Evolutionary conservation across 1,140 invertebrate species (phyloP), one percentile per base, ranked within the genome.

Genomic region (Lucilia cuprina): DNA sequence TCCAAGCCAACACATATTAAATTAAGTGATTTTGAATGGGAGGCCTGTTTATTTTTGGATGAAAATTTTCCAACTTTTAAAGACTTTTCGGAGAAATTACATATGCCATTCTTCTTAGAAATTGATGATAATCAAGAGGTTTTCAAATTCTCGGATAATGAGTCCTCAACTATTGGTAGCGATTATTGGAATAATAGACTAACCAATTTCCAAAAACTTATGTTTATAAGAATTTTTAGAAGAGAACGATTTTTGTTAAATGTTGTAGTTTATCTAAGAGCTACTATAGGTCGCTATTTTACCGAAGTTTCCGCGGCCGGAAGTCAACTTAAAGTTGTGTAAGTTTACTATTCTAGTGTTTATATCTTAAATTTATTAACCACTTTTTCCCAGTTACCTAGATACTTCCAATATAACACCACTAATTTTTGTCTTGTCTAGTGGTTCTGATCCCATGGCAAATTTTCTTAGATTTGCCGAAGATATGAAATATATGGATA

Each of bases 361-460:
- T 10, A 17, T 13, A 41, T 8, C 10, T 41, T 5, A 10, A 0
- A 41, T 50, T 74, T 55, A 21, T 25, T 5, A 21, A 17, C 12
- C 55, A 14, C 30, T n/a, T n/a, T 90, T 90, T 55, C n/a, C n/a
- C 84, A 96, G 94, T 89, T 98, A 94, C 88, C 93, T 92, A 86
- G 96, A 95, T 91, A 97, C 94, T 50, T 94, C 93, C 17, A 93
- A 93, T 84, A 92, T 92, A 0, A 96, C 94, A 7, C 97, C 97
- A 0, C 91, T 99, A 2, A 93, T 98, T 47, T 98, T 98, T 91
- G 93, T 99, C 0, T 91, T 98, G n/a, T 98, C 96, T 82, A 95
- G 96, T 35, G 97, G 97, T 5, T 96, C 96, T 0, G 97, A 98
- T 93, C 97, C 97, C 0, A 97, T 98, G 91, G 94, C 94, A 8